Base-by-base conservation (phyloP, 2,797 vertebrate genomes). In the Malurus leucopterus region DNA sequence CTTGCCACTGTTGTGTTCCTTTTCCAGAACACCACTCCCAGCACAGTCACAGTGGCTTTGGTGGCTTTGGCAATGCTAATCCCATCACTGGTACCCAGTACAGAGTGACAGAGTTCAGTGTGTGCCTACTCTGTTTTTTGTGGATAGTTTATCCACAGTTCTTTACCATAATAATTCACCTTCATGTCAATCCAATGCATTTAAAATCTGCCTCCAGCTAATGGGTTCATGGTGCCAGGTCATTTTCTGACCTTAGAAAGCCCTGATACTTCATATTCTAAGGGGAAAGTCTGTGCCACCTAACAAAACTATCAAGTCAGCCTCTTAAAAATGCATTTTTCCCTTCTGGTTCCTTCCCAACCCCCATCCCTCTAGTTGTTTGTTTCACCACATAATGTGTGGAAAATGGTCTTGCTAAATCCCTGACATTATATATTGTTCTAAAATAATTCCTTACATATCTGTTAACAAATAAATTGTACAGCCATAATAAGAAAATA, bases 181-280 rank as follows among this genome's bases (percentile, higher is more conserved):
- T 87, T 72, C 29, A 70, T 89, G 89, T 76, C 93, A 78, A 89
- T 53, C 27, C 82, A 84, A 84, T 90, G 63, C 73, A 77, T 87
- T 81, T 81, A 86, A 91, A 94, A 86, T 94, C 44, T 87, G 62
- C 47, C 41, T 89, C 30, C n/a, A n/a, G 32, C 57, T 50, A 69
- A 83, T 44, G 51, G 20, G 63, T 51, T 91, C 23, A 16, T 36
- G n/a, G 24, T 85, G 46, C n/a, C 16, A 59, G 43, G 90, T 93
- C 20, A 50, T 55, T 75, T 62, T 85, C 57, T 81, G 70, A 36
- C 57, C 64, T 78, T 59, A 54, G 73, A 75, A 88, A 84, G 38
- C 16, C 29, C 46, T 75, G 38, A n/a, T 87, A 63, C 30, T 87
- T 92, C 44, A 63, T 77, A 83, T 87, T 81, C 34, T 62, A 81